Evolutionary conservation across 2,888 invertebrate genomes (phyloP), one percentile per base, ranked within the genome.

Genomic region (Prosapia bicincta): DNA sequence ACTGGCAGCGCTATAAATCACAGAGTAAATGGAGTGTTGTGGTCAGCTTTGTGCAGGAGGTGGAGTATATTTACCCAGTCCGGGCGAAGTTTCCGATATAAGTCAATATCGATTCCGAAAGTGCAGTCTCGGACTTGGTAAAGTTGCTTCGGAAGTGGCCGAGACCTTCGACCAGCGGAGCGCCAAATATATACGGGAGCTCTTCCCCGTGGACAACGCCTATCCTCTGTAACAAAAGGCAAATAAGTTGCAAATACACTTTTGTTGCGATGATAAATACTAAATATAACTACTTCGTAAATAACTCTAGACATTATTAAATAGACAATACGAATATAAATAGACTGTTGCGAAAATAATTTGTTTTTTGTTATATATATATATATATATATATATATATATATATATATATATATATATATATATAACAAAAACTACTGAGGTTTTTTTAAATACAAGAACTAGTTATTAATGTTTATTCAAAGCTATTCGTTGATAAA

Each of bases 171-270:
- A 77, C 78, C 3, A 78, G 66, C 5, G 78, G 78, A 1, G 76
- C 76, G 10, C 78, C 78, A 26, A 78, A 76, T 25, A 78, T 68
- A 66, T 77, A 78, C 24, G 78, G 74, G 20, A 78, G 69, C 69
- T 78, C 78, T 66, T 78, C 78, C 10, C 78, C 78, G 38, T 76
- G 75, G 15, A 74, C 77, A 26, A 70, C 66, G 66, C 78, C 78
- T 54, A 77, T 69, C 72, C 76, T 75, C 78, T 78, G 74, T 24
- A 73, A 73, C 54, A 65, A 66, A 75, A n/a, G n/a, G n/a, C n/a
- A n/a, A n/a, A n/a, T n/a, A n/a, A n/a, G n/a, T n/a, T n/a, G n/a
- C n/a, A 72, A n/a, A 43, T 54, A 1, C 25, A 13, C 26, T 23
- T 23, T 26, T 20, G 15, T 26, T 15, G 67, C 10, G 5, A 67